Percentiles rank a stretch among this genome's conserved stretches.
Evolutionary conservation across 2,797 vertebrate species (phyloP).

Genomic region (Steatocranus sp.): DNA sequence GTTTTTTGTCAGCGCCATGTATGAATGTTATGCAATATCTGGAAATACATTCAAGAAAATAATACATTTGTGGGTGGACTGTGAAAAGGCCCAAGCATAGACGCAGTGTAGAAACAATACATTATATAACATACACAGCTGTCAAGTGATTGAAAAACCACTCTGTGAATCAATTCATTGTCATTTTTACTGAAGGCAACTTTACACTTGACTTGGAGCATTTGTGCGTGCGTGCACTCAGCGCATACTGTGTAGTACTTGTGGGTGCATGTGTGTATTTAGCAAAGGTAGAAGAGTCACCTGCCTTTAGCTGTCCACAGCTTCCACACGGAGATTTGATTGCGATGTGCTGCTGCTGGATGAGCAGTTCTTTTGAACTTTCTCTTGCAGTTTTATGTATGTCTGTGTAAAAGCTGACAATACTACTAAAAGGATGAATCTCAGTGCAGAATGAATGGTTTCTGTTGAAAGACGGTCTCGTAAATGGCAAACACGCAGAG

Average conservation of each 20-base stretch:
- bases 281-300: neutral
- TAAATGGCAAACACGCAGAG: neutral
- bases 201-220: neutral
- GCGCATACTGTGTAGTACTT: neutral
- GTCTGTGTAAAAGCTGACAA: neutral
- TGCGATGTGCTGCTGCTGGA: constrained; percentile 6
- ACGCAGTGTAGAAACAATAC: constrained; percentile 37
- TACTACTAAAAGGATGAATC: neutral
- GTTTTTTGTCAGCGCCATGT: constrained; percentile 30
- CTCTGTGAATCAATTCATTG: neutral
- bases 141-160: constrained; percentile 10
- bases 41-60: constrained; percentile 66
- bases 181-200: neutral
- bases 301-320: constrained; percentile 16
- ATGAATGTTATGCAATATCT: constrained; percentile 61
- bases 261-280: neutral
- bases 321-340: constrained; percentile 6
- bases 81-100: constrained; percentile 44
- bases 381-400: neutral
- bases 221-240: neutral
- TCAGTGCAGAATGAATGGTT: neutral
- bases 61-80: constrained; percentile 68
- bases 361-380: neutral
- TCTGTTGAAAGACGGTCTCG: neutral
- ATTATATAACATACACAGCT: constrained; percentile 45